Conservation (phyloP, 2,888 invertebrate genomes). For the Linnaemya tessellans region DNA sequence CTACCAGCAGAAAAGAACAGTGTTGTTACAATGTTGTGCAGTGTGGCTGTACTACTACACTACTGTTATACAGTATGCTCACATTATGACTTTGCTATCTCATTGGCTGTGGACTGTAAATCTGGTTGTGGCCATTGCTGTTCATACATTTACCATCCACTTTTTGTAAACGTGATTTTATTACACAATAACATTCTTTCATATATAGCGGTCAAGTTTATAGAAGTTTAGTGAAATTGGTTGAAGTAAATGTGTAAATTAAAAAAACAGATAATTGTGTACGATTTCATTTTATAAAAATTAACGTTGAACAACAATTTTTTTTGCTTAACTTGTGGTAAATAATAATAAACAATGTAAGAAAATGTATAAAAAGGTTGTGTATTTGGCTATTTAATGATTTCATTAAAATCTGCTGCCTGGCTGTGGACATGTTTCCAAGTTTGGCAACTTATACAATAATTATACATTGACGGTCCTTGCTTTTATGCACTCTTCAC, state of each 20-base stretch:
- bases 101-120: too few relatives aligned
- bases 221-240: neutral
- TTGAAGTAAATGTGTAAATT: neutral
- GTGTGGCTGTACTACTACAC: neutral
- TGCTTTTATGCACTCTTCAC: too few relatives aligned
- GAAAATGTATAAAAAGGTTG: neutral
- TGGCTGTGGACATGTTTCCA: too few relatives aligned
- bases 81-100: neutral
- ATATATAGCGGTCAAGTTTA: neutral
- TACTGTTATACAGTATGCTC: neutral
- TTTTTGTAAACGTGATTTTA: neutral
- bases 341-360: neutral
- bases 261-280: neutral
- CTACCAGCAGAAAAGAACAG: too few relatives aligned
- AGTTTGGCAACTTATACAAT: too few relatives aligned
- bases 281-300: neutral
- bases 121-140: neutral
- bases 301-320: neutral
- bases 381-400: neutral
- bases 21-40: too few relatives aligned
- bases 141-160: neutral
- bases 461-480: too few relatives aligned
- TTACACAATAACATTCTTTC: neutral
- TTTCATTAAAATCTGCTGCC: too few relatives aligned
- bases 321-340: neutral